A percentile compares a stretch with the other conserved stretches of the same genome.
Evolutionary conservation across 2,113 vertebrate species (phyloP).

Genomic region (Plecotus auritus): DNA sequence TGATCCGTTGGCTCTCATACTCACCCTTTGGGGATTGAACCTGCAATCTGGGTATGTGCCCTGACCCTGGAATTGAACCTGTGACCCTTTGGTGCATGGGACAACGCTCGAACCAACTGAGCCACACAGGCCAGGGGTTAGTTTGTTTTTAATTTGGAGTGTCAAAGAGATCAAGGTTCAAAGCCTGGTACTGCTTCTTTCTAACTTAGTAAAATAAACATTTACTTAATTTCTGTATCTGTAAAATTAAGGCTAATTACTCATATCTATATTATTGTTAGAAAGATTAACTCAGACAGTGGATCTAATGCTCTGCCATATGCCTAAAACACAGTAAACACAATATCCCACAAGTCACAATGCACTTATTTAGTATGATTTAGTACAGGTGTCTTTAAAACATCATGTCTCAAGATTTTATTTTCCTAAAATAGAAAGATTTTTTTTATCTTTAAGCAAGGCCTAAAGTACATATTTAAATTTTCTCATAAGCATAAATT

Average conservation of each 20-base stretch:
- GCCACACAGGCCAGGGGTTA: not conserved
- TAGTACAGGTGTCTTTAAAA: not conserved
- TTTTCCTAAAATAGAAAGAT: slow-evolving; percentile 22
- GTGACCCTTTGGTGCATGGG: not conserved
- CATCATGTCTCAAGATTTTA: not conserved
- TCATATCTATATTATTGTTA: not conserved
- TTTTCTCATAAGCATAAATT: slow-evolving; percentile 19
- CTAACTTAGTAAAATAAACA: slow-evolving; percentile 32
- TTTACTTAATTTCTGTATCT: not conserved
- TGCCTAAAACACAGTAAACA: not conserved
- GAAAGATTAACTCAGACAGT: not conserved
- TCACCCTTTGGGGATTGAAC: not conserved
- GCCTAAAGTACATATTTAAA: not conserved
- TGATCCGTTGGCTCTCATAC: not conserved
- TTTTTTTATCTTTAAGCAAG: not conserved
- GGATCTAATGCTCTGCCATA: not conserved
- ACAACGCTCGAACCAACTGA: not conserved
- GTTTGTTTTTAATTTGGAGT: not conserved
- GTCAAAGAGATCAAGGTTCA: not conserved
- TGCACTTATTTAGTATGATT: not conserved
- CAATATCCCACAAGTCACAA: not conserved
- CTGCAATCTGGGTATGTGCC: not conserved
- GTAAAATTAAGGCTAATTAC: not conserved
- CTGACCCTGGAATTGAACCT: not conserved
- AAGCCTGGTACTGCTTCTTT: not conserved